These are phyloP conservation scores for Cryptotermes secundus DNA, from an alignment of 1,140 invertebrate species.

Conservation along the genomic window DNA sequence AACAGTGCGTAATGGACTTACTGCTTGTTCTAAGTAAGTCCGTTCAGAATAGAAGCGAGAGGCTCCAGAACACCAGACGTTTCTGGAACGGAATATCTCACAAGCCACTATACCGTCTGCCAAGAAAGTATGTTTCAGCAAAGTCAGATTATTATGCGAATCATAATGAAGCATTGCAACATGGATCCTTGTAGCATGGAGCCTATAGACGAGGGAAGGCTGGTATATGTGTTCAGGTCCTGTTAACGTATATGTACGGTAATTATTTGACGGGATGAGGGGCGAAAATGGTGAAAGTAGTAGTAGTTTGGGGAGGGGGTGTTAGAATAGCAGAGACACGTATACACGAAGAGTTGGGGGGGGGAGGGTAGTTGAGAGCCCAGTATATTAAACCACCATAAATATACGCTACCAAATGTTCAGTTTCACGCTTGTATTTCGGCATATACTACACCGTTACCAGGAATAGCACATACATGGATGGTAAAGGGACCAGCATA, in stretches of 20 bases:
- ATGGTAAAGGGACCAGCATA: not conserved
- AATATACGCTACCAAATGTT: slow-evolving; percentile 19
- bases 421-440: not conserved
- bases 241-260: not conserved
- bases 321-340: not conserved
- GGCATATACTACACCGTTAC: not conserved
- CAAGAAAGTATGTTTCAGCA: too few species aligned
- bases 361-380: not conserved
- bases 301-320: not conserved
- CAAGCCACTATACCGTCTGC: too few species aligned
- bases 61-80: too few species aligned
- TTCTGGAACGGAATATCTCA: too few species aligned
- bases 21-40: too few species aligned
- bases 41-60: too few species aligned
- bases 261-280: not conserved
- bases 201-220: not conserved
- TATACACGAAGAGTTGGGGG: not conserved
- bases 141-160: too few species aligned
- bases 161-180: not conserved
- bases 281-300: too few species aligned
- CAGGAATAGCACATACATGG: not conserved
- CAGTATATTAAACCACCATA: slow-evolving; percentile 17
- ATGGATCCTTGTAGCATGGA: not conserved
- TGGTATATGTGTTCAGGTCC: not conserved
- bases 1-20: too few species aligned